Conservation (phyloP, 2,113 vertebrate species). For the Candoia aspera region DNA sequence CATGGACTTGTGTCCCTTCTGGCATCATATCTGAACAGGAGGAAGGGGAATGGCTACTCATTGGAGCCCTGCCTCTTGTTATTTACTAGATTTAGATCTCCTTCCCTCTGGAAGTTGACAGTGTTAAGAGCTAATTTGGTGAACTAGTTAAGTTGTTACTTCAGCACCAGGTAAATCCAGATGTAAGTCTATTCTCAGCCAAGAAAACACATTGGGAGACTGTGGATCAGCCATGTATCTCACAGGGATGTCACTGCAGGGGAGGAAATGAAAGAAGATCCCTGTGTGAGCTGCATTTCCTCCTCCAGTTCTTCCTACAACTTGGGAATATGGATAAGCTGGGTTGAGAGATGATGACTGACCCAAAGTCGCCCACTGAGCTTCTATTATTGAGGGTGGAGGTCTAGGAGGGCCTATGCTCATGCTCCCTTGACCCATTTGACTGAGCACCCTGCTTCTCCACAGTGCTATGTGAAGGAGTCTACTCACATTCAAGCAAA, state of each 20-base stretch:
- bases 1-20: no score
- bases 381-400: background rate
- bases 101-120: background rate
- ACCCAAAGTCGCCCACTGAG: background rate
- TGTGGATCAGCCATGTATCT: background rate
- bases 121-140: background rate
- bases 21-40: background rate
- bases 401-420: background rate
- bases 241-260: background rate
- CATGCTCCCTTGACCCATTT: background rate
- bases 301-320: background rate
- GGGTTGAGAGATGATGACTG: background rate
- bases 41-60: background rate
- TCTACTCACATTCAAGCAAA: background rate
- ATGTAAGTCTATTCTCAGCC: background rate
- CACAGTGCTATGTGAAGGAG: background rate
- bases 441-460: background rate
- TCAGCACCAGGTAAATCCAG: background rate
- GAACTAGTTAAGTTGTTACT: background rate
- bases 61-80: background rate
- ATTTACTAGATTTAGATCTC: background rate
- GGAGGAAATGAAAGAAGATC: background rate
- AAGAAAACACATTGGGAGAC: background rate
- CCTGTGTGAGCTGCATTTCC: background rate
- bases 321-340: background rate